phyloP scores from a whole-genome alignment of 2,113 vertebrate genomes.

The Oostethus manadensis region DNA sequence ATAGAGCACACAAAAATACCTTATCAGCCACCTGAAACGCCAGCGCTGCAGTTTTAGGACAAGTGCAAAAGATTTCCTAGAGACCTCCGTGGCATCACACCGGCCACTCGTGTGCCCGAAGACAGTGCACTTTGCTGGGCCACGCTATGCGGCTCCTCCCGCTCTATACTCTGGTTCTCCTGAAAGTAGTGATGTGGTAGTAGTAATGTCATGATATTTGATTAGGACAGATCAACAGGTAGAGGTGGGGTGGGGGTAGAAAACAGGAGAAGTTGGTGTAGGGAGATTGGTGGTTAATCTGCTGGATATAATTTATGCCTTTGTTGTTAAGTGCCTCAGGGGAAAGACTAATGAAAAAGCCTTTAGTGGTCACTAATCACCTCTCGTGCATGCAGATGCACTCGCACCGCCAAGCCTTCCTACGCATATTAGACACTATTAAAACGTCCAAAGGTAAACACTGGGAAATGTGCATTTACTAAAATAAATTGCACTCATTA shows the following conservation, averaged over 20 bases:
- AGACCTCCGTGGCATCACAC: too few relatives aligned
- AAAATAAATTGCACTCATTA: conserved; percentile 4
- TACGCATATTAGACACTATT: conserved; percentile 13
- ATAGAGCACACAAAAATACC: too few relatives aligned
- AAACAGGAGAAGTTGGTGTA: conserved; percentile 27
- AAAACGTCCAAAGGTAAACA: conserved; percentile 13
- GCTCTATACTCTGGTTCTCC: too few relatives aligned
- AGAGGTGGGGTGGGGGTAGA: conserved; percentile 3
- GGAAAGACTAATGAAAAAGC: conserved; percentile 70
- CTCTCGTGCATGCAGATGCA: conserved; percentile 26
- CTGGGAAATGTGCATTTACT: neutral
- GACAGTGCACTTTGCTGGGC: too few relatives aligned
- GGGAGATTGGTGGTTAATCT: conserved; percentile 72
- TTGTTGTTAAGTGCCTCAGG: conserved; percentile 60
- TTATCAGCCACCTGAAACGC: too few relatives aligned
- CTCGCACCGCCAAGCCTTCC: conserved; percentile 12
- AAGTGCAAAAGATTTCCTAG: too few relatives aligned
- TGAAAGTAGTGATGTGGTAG: too few relatives aligned
- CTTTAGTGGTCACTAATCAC: conserved; percentile 70
- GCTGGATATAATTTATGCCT: conserved; percentile 69
- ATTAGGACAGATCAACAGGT: too few relatives aligned
- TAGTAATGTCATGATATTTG: too few relatives aligned
- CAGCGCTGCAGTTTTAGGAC: too few relatives aligned
- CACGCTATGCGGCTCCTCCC: too few relatives aligned
- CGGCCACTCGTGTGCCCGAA: too few relatives aligned